These are phyloP conservation scores for Caradrina kadenii DNA, from an alignment of 2,888 invertebrate species.

Conservation along the genomic window DNA sequence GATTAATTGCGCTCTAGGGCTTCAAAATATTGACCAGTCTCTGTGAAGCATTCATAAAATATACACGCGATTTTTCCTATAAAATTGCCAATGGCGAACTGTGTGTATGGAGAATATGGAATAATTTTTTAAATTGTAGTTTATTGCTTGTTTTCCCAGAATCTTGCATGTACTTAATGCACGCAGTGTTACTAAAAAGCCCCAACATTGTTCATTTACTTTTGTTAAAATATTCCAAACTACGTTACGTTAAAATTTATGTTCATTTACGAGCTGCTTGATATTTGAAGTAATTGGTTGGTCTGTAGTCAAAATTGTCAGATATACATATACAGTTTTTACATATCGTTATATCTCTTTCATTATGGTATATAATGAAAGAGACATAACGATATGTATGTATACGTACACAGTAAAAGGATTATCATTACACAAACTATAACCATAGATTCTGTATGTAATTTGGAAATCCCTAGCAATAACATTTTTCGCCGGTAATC, in stretches of 20 bases:
- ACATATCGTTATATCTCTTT: no score
- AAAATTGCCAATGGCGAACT: slow-evolving; percentile 30
- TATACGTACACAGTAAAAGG: no score
- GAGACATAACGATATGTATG: no score
- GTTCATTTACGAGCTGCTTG: neutral
- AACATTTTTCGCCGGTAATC: no score
- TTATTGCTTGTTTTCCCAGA: neutral
- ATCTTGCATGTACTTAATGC: neutral
- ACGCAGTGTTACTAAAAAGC: no score
- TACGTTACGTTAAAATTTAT: neutral
- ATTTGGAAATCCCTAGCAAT: no score
- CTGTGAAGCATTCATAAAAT: slow-evolving; percentile 49
- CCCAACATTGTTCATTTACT: no score
- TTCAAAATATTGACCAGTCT: slow-evolving; percentile 64
- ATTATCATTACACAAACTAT: no score
- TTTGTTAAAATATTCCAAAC: neutral
- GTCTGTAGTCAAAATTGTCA: neutral
- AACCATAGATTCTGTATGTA: no score
- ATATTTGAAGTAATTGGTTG: neutral
- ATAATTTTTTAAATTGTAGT: neutral
- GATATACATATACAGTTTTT: no score
- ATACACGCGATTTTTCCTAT: slow-evolving; percentile 45
- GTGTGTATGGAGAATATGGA: neutral
- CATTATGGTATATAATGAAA: no score
- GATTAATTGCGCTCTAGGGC: slow-evolving; percentile 67